phyloP scores from a whole-genome alignment of 1,140 invertebrate species.

The Drosophila gunungcola region DNA sequence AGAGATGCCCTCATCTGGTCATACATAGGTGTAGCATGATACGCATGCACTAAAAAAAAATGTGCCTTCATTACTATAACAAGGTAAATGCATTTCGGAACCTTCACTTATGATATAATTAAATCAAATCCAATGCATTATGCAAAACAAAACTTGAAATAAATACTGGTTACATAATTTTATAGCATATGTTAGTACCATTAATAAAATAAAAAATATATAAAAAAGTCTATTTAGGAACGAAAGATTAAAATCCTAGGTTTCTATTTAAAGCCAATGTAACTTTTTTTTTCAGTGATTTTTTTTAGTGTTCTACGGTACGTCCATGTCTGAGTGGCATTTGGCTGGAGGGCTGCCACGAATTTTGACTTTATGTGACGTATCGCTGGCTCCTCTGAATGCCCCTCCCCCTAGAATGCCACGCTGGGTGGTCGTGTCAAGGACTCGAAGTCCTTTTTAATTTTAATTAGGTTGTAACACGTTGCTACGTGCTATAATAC shows the following conservation, averaged over 20 bases:
- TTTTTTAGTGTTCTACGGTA: constrained; percentile 4
- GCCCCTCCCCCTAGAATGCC: not conserved
- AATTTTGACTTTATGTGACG: constrained; percentile 77
- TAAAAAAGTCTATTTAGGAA: too few species aligned
- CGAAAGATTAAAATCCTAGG: too few species aligned
- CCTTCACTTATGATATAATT: too few species aligned
- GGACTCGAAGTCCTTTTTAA: constrained; percentile 70
- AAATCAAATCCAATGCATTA: too few species aligned
- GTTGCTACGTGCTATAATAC: constrained; percentile 75
- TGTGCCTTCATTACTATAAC: too few species aligned
- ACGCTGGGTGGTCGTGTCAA: constrained; percentile 68
- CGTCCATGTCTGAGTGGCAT: constrained; percentile 73
- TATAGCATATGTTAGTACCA: too few species aligned
- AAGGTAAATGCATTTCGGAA: too few species aligned
- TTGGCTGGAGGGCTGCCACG: constrained; percentile 68
- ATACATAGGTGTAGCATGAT: constrained; percentile 34
- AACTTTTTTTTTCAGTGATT: too few species aligned
- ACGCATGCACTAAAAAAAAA: not conserved
- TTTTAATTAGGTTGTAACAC: constrained; percentile 82
- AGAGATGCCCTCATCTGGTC: constrained; percentile 56
- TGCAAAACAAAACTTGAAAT: too few species aligned
- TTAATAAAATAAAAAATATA: too few species aligned
- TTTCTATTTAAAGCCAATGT: too few species aligned
- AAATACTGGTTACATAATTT: too few species aligned
- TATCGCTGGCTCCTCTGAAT: constrained; percentile 42